phyloP scores from a whole-genome alignment of 2,797 vertebrate species.

The Muraenolepis orangiensis region DNA sequence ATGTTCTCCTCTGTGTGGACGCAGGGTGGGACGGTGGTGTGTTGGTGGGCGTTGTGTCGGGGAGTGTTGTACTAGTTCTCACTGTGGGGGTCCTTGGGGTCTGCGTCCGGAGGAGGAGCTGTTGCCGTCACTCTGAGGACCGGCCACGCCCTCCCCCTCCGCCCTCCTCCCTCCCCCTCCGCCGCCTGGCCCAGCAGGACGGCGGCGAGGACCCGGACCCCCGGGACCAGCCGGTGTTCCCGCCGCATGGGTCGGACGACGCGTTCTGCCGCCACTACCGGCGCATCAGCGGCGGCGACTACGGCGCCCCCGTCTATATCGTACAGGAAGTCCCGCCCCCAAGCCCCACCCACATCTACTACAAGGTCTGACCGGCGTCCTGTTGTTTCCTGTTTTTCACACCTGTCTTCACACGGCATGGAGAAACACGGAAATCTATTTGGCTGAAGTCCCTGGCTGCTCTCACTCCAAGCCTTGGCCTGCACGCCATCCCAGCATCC shows the following conservation, averaged over 20 bases:
- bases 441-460: no score
- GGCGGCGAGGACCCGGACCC: constrained; percentile 88
- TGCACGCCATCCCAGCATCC: neutral
- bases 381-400: constrained; percentile 35
- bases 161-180: constrained; percentile 85
- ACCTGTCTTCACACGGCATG: neutral
- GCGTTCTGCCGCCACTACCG: constrained; percentile 96
- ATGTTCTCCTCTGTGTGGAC: neutral
- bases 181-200: constrained; percentile 83
- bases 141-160: constrained; percentile 84
- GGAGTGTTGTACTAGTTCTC: constrained; percentile 81
- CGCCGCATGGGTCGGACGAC: constrained; percentile 87
- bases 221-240: constrained; percentile 93
- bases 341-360: constrained; percentile 93
- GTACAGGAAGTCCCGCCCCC: constrained; percentile 96
- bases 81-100: constrained; percentile 79
- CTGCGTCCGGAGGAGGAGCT: constrained; percentile 80
- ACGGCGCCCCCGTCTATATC: constrained; percentile 96
- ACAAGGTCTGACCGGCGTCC: constrained; percentile 79
- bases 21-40: neutral
- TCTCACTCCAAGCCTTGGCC: no score
- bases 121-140: constrained; percentile 78
- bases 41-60: constrained; percentile 78
- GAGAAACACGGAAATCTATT: no score
- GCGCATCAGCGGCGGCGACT: constrained; percentile 91